Percentiles rank a stretch among this genome's conserved stretches.
Conservation (phyloP, 2,888 invertebrate genomes). For the Drosophila neonasuta region DNA sequence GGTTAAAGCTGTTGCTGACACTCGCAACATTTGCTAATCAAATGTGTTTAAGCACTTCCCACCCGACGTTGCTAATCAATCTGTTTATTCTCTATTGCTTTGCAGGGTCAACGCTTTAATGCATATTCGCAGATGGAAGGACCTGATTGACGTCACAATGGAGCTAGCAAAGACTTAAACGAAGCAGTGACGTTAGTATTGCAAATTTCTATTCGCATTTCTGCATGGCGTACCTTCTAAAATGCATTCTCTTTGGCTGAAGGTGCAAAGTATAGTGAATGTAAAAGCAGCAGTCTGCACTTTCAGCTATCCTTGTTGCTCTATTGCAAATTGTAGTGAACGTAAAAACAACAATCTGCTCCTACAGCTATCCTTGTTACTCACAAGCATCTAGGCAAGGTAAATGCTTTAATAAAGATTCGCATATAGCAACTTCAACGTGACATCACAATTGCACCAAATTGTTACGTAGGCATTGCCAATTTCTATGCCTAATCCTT, state of each 20-base stretch:
- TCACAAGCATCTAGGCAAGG: no score
- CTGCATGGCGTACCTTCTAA: neutral
- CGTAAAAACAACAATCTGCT: no score
- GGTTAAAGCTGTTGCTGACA: constrained; percentile 56
- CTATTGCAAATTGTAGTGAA: neutral
- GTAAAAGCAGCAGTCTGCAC: neutral
- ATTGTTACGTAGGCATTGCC: no score
- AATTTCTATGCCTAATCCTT: no score
- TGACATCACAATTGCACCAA: no score
- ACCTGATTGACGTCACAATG: neutral
- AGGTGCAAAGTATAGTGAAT: neutral
- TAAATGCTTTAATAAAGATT: no score
- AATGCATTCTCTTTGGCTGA: neutral
- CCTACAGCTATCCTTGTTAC: no score
- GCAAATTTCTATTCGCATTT: no score
- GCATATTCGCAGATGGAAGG: neutral
- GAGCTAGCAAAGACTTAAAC: neutral
- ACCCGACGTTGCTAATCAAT: constrained; percentile 20
- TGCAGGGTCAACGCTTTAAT: neutral
- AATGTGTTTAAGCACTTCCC: constrained; percentile 35
- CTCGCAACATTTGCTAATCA: constrained; percentile 55
- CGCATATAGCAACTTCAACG: no score
- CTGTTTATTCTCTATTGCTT: constrained; percentile 1
- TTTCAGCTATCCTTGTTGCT: neutral
- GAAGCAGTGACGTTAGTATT: no score